phyloP scores from a whole-genome alignment of 1,140 invertebrate species.

The Drosophila sulfurigaster region DNA sequence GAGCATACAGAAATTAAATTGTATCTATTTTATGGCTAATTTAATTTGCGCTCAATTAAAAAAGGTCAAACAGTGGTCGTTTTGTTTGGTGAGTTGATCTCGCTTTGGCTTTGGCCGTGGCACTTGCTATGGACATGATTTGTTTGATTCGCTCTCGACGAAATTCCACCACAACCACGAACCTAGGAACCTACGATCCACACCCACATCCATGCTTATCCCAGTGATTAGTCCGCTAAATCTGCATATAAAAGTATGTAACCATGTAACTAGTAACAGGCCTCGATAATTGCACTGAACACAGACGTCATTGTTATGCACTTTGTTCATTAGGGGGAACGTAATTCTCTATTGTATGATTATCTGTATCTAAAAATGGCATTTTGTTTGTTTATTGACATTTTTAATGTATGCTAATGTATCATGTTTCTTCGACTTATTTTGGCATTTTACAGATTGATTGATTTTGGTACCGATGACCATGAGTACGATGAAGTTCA shows the following conservation, averaged over 20 bases:
- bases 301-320: constrained; percentile 24
- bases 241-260: constrained; percentile 1
- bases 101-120: constrained; percentile 59
- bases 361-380: neutral
- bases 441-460: constrained; percentile 55
- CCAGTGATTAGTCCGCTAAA: constrained; percentile 5
- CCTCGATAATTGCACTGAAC: constrained; percentile 21
- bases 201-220: constrained; percentile 14
- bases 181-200: neutral
- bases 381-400: neutral
- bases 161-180: constrained; percentile 18
- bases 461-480: constrained; percentile 82
- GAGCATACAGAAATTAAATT: constrained; percentile 70
- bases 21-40: constrained; percentile 80
- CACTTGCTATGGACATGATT: constrained; percentile 51
- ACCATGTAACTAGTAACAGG: neutral
- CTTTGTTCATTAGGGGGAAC: constrained; percentile 9
- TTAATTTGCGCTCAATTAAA: constrained; percentile 82
- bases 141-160: constrained; percentile 38
- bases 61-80: constrained; percentile 68
- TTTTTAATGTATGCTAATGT: constrained; percentile 12
- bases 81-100: constrained; percentile 50
- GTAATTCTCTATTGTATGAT: neutral
- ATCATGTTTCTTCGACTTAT: neutral
- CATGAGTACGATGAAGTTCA: constrained; percentile 84